Conservation (phyloP, 2,797 vertebrate genomes). For the Sternotherus odoratus region DNA sequence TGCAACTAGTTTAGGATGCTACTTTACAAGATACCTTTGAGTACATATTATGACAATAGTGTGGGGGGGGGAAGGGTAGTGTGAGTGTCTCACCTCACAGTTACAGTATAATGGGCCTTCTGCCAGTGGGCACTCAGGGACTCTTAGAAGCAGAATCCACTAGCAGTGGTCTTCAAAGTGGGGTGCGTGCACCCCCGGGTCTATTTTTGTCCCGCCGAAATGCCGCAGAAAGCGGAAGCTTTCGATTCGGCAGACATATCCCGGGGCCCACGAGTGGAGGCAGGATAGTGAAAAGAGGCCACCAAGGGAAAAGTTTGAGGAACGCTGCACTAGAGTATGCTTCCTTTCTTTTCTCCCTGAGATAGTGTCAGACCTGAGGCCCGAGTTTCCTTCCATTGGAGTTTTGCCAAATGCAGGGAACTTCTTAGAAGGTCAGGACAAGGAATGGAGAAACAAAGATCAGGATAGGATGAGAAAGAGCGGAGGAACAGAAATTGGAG, state of each 20-base stretch:
- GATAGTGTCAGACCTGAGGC: background rate
- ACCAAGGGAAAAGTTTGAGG: too few relatives aligned
- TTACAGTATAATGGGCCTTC: background rate
- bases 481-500: background rate
- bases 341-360: background rate
- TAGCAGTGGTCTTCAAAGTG: too few relatives aligned
- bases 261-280: too few relatives aligned
- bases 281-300: too few relatives aligned
- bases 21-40: background rate
- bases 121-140: background rate
- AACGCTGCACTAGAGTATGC: background rate
- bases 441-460: slow-evolving; percentile 37
- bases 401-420: background rate
- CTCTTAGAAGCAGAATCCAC: background rate
- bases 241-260: too few relatives aligned
- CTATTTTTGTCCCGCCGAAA: too few relatives aligned
- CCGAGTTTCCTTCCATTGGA: background rate
- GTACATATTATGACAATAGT: background rate
- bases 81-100: background rate
- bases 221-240: too few relatives aligned
- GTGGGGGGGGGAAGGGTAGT: background rate
- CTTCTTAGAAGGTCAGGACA: slow-evolving; percentile 5
- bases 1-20: background rate
- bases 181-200: too few relatives aligned
- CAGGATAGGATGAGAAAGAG: slow-evolving; percentile 21